These are phyloP conservation scores for Actinernus sp. DNA, from an alignment of 92 coral and sea anemone genomes.

Conservation along the genomic window DNA sequence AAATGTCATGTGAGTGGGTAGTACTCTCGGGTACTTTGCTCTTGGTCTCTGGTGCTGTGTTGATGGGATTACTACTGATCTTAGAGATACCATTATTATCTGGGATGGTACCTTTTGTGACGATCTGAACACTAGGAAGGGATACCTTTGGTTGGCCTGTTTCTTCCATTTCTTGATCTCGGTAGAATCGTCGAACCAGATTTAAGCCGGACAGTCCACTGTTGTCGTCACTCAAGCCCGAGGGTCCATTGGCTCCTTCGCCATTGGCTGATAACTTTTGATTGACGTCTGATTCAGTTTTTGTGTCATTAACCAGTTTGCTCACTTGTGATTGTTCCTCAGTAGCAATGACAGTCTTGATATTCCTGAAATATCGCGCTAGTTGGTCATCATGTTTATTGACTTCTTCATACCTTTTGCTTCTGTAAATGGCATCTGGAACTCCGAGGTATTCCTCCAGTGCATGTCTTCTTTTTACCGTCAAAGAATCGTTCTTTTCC, in stretches of 20 bases:
- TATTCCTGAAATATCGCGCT: constrained; percentile 19
- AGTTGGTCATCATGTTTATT: constrained; percentile 6
- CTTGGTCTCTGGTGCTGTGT: not conserved
- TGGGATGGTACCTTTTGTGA: not conserved
- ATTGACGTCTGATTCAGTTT: not conserved
- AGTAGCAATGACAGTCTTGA: not conserved
- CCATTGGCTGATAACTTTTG: no score
- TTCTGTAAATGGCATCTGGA: not conserved
- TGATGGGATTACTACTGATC: not conserved
- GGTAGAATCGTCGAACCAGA: constrained; percentile 80
- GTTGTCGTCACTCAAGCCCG: not conserved
- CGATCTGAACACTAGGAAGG: constrained; percentile 70
- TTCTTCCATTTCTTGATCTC: constrained; percentile 76
- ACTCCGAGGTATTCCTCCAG: constrained; percentile 1
- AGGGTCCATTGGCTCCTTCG: constrained; percentile 7
- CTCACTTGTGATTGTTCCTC: constrained; percentile 2
- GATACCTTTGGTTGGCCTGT: constrained; percentile 36
- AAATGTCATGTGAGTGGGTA: not conserved
- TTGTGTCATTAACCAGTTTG: not conserved
- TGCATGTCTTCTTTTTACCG: not conserved
- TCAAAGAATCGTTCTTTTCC: not conserved
- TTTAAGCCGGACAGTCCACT: constrained; percentile 34
- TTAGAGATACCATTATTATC: not conserved
- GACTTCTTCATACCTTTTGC: constrained; percentile 5
- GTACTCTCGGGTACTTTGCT: not conserved